Evolutionary conservation across 2,113 vertebrate species (phyloP), one percentile per base, ranked within the genome.

Genomic region (Nibea coibor): DNA sequence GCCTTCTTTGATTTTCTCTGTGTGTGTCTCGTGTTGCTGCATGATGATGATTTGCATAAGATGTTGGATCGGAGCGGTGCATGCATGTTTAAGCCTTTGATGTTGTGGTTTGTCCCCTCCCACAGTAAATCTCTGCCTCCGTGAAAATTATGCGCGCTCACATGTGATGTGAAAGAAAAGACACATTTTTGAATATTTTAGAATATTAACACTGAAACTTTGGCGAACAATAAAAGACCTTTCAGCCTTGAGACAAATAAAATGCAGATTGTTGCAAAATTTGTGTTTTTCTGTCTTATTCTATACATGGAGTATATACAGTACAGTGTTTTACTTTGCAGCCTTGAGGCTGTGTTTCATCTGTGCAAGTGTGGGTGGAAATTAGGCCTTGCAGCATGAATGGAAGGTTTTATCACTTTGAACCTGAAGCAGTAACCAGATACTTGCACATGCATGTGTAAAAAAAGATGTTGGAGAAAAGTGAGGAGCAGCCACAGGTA

Each of bases 31-130:
- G 72, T 75, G 73, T 74, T 75, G 65, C 63, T 1, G 43, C 75
- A 45, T 24, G 59, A 63, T 24, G 59, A 66, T 71, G 75, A 89
- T 88, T 87, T 88, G 84, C 89, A 89, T 87, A 80, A 80, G 58
- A 78, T 69, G 73, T 31, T 42, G 80, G 78, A 81, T 74, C 1
- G 17, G 20, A 53, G 76, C n/a, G 0, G 17, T 66, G 74, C 51
- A 78, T 22, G 80, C 63, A 56, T 62, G 84, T 59, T 39, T 42
- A 6, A 73, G 69, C 64, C 84, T 91, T 92, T 91, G 82, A 92
- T 84, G 82, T 82, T 28, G 0, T 0, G 42, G 0, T 7, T 39
- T 24, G 28, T 64, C 59, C 51, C 83, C 65, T 47, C 83, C 87
- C 65, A 62, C 61, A 22, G 72, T 69, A 62, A 72, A 83, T 72